Percentiles rank a stretch among this genome's conserved stretches.
Evolutionary conservation across 2,797 vertebrate species (phyloP).

Genomic region (Sebastes taczanowskii): DNA sequence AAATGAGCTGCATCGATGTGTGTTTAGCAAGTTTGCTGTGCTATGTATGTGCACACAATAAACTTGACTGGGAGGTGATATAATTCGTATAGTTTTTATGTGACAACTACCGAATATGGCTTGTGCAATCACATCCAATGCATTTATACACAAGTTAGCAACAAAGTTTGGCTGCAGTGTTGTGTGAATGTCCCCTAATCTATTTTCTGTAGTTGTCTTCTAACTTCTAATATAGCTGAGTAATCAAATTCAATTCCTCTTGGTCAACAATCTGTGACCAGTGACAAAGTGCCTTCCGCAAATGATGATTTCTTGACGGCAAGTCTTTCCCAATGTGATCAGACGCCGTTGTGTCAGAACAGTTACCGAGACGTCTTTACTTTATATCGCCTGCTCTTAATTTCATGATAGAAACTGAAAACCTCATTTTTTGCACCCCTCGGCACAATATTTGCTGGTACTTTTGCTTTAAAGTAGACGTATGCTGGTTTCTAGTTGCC

Average conservation of each 20-base stretch:
- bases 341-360: neutral
- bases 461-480: neutral
- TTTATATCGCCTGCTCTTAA: neutral
- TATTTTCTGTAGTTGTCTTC: neutral
- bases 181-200: neutral
- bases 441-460: neutral
- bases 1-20: neutral
- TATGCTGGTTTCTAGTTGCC: neutral
- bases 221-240: constrained; percentile 31
- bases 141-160: neutral
- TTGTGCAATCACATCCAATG: neutral
- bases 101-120: neutral
- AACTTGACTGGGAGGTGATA: neutral
- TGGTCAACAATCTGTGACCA: constrained; percentile 26
- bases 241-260: constrained; percentile 39
- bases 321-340: constrained; percentile 1
- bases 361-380: neutral
- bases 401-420: constrained; percentile 8
- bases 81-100: neutral
- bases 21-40: neutral
- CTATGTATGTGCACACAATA: neutral
- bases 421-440: neutral
- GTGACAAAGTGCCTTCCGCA: constrained; percentile 28
- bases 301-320: neutral
- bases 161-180: neutral